phyloP scores from a whole-genome alignment of 2,797 vertebrate genomes.

The Hoplostethus atlanticus region DNA sequence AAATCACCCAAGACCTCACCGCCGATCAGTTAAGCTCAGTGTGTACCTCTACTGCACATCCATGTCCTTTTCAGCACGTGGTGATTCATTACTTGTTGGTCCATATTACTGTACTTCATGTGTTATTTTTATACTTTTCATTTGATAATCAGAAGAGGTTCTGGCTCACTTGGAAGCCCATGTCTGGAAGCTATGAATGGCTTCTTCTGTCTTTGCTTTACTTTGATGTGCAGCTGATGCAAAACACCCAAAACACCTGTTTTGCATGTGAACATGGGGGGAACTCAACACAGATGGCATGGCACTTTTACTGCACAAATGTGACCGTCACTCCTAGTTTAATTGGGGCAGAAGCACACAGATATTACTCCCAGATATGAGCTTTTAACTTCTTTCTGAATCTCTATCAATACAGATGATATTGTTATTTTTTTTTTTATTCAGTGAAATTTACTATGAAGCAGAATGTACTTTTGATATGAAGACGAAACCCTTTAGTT shows the following conservation, averaged over 20 bases:
- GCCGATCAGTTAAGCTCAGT: constrained; percentile 10
- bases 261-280: constrained; percentile 63
- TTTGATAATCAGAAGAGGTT: constrained; percentile 16
- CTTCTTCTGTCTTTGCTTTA: constrained; percentile 25
- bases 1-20: constrained; percentile 7
- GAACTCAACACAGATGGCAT: constrained; percentile 11
- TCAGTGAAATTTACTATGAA: constrained; percentile 4
- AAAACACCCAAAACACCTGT: constrained; percentile 63
- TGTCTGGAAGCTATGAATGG: neutral
- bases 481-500: neutral
- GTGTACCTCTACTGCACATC: constrained; percentile 17
- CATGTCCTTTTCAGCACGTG: neutral
- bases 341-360: constrained; percentile 9
- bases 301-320: constrained; percentile 59
- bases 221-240: constrained; percentile 62
- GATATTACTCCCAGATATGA: neutral
- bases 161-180: neutral
- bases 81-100: neutral
- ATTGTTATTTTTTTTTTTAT: constrained; percentile 3
- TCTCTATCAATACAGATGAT: constrained; percentile 11
- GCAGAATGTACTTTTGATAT: constrained; percentile 3
- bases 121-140: constrained; percentile 10
- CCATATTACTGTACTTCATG: neutral
- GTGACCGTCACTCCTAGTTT: constrained; percentile 14
- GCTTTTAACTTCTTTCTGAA: constrained; percentile 21